These are phyloP conservation scores for Schizopygopsis pylzovi DNA, from an alignment of 2,797 vertebrate genomes.

Conservation along the genomic window DNA sequence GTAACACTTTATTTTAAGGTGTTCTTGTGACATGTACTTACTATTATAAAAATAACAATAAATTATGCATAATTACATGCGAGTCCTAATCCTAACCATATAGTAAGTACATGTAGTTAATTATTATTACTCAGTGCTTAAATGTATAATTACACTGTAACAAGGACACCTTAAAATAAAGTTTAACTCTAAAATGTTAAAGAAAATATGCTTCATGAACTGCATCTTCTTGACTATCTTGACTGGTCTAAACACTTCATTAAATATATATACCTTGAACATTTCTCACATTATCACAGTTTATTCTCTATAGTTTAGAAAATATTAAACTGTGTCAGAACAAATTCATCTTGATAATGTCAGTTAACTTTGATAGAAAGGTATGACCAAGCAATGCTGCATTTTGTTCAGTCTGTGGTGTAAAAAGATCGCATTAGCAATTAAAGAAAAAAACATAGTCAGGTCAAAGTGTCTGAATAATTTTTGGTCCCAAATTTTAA, in stretches of 20 bases:
- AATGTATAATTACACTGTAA: background rate
- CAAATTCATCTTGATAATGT: too few species aligned
- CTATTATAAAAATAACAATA: background rate
- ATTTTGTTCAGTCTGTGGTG: background rate
- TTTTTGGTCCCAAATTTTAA: background rate
- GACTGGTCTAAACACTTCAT: background rate
- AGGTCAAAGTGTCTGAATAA: background rate
- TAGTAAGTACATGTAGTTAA: too few species aligned
- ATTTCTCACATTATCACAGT: background rate
- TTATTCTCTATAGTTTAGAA: too few species aligned
- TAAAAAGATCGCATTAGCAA: too few species aligned
- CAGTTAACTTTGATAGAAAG: too few species aligned
- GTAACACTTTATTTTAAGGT: background rate
- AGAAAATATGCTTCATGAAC: background rate
- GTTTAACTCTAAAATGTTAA: background rate
- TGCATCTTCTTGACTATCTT: background rate
- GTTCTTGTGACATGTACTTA: background rate
- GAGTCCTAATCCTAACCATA: background rate
- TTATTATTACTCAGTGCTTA: background rate
- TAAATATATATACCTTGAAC: background rate
- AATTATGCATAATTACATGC: background rate
- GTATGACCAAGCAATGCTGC: too few species aligned
- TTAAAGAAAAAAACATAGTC: background rate
- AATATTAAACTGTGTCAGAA: too few species aligned
- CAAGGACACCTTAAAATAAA: background rate